Percentiles rank a stretch among this genome's conserved stretches.
phyloP scores from a whole-genome alignment of 2,113 vertebrate species.

The Macaca mulatta region DNA sequence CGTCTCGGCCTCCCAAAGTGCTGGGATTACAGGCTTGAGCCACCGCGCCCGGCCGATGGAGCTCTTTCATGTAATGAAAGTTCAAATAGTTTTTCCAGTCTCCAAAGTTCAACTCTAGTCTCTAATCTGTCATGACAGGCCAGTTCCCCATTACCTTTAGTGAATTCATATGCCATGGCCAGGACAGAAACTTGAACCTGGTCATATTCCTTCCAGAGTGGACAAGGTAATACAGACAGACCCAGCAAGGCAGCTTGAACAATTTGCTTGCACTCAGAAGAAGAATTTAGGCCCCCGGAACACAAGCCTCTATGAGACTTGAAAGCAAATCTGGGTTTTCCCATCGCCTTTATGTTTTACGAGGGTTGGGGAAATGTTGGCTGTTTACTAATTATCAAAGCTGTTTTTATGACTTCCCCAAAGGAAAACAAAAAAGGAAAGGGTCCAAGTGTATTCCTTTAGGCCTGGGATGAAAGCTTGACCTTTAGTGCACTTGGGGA shows the following conservation, averaged over 20 bases:
- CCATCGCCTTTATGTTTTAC: slow-evolving; percentile 81
- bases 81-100: background rate
- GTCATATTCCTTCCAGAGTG: background rate
- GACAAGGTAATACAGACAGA: background rate
- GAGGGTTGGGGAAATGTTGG: slow-evolving; percentile 77
- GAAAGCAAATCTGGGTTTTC: slow-evolving; percentile 76
- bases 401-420: slow-evolving; percentile 80
- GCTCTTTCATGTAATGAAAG: slow-evolving; percentile 21
- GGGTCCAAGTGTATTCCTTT: slow-evolving; percentile 69
- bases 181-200: slow-evolving; percentile 65
- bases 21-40: too few species aligned
- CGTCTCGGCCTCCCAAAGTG: too few species aligned
- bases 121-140: background rate
- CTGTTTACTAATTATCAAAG: slow-evolving; percentile 84
- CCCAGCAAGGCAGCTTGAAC: background rate
- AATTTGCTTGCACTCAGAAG: slow-evolving; percentile 53
- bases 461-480: slow-evolving; percentile 81
- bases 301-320: slow-evolving; percentile 68
- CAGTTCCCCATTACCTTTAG: slow-evolving; percentile 39
- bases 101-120: slow-evolving; percentile 2
- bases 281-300: slow-evolving; percentile 36
- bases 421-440: slow-evolving; percentile 75
- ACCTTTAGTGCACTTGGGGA: slow-evolving; percentile 74
- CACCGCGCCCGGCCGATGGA: too few species aligned
- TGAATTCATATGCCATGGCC: background rate